A percentile compares a stretch with the other conserved stretches of the same genome.
Evolutionary conservation across 2,113 vertebrate genomes (phyloP).

Genomic region (Thunnus maccoyii): DNA sequence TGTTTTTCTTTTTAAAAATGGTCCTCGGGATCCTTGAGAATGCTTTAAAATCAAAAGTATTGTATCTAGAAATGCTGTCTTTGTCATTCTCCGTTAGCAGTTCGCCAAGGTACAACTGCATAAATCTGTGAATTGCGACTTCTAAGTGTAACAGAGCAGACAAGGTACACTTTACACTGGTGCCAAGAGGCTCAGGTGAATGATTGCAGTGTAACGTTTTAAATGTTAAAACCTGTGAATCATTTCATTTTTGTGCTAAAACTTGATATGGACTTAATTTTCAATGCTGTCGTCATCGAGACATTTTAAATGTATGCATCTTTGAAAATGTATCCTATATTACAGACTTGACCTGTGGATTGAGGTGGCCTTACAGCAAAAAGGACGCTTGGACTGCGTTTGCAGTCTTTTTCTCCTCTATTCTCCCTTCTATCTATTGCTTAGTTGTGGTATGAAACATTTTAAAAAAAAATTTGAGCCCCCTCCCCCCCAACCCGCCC

Average conservation of each 20-base stretch:
- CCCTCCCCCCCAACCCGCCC: not conserved
- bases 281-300: constrained; percentile 70
- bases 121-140: constrained; percentile 68
- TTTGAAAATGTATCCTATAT: constrained; percentile 70
- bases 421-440: constrained; percentile 50
- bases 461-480: constrained; percentile 58
- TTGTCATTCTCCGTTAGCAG: constrained; percentile 65
- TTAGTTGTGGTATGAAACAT: constrained; percentile 63
- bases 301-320: constrained; percentile 72
- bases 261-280: constrained; percentile 72
- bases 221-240: constrained; percentile 68
- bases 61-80: constrained; percentile 66
- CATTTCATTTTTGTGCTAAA: constrained; percentile 68
- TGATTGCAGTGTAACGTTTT: constrained; percentile 66
- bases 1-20: not conserved
- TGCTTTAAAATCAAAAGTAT: constrained; percentile 70
- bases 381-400: constrained; percentile 69
- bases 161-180: constrained; percentile 70
- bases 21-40: constrained; percentile 56
- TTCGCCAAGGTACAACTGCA: constrained; percentile 79
- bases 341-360: constrained; percentile 80
- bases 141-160: constrained; percentile 56
- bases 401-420: constrained; percentile 47
- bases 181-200: constrained; percentile 77
- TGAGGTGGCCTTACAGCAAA: constrained; percentile 85